A percentile compares a stretch with the other conserved stretches of the same genome.
Conservation (phyloP, 2,797 vertebrate species). For the Acrocephalus scirpaceus region DNA sequence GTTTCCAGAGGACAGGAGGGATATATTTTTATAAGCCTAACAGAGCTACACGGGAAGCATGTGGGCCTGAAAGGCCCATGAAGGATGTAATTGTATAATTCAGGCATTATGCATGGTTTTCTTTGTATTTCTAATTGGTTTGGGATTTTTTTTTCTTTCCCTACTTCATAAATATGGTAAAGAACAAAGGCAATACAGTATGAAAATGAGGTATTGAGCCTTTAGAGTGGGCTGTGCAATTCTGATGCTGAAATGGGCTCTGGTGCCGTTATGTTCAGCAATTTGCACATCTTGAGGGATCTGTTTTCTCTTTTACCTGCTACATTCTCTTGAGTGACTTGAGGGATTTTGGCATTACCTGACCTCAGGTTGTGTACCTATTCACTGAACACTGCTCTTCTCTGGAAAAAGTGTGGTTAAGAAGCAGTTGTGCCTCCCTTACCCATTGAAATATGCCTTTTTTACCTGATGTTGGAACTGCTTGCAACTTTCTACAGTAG, state of each 20-base stretch:
- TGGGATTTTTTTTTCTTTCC: neutral
- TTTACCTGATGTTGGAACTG: neutral
- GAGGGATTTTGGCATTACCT: neutral
- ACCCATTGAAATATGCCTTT: neutral
- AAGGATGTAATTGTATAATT: slow-evolving; percentile 22
- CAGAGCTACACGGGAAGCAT: neutral
- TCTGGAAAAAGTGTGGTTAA: neutral
- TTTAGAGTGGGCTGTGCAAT: neutral
- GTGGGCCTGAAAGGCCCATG: neutral
- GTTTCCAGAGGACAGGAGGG: slow-evolving; percentile 34
- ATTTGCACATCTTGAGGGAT: neutral
- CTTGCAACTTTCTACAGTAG: neutral
- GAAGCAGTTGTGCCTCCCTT: neutral
- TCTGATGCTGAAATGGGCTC: neutral
- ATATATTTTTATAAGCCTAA: slow-evolving; percentile 43
- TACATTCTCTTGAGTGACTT: neutral
- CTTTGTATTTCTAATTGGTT: neutral
- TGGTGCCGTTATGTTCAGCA: neutral
- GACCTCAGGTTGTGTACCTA: neutral
- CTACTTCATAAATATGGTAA: neutral
- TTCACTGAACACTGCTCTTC: neutral
- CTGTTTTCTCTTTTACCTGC: neutral
- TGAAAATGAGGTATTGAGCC: neutral
- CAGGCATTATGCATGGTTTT: neutral
- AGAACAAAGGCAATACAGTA: neutral